Evolutionary conservation across 2,888 invertebrate genomes (phyloP).

Genomic region (Eudasyphora cyanicolor): DNA sequence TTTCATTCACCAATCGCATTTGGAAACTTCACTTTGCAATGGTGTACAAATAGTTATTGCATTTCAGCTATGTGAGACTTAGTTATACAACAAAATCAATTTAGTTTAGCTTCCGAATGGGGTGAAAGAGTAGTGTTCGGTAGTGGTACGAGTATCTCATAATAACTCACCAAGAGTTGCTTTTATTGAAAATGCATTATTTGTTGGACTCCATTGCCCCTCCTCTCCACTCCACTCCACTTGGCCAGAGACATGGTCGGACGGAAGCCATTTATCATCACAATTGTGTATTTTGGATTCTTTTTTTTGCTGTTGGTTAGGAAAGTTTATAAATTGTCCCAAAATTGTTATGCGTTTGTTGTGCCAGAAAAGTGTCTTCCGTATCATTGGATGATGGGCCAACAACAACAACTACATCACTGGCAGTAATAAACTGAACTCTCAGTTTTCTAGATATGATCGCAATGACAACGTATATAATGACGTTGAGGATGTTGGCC

Average conservation of each 20-base stretch:
- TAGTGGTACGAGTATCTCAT: not conserved
- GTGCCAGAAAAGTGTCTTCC: constrained; percentile 53
- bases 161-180: constrained; percentile 19
- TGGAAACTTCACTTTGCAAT: not conserved
- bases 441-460: constrained; percentile 15
- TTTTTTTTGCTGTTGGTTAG: not conserved
- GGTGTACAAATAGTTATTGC: not conserved
- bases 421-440: constrained; percentile 31
- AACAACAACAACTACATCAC: constrained; percentile 16
- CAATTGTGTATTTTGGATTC: constrained; percentile 16
- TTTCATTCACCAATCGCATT: too few relatives aligned
- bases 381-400: constrained; percentile 41
- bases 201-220: not conserved
- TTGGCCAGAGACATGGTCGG: not conserved
- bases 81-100: constrained; percentile 9
- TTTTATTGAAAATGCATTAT: constrained; percentile 51
- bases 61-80: not conserved
- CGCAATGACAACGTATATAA: not conserved
- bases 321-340: constrained; percentile 35
- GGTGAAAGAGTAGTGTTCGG: not conserved
- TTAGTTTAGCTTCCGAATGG: not conserved
- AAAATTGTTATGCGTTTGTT: constrained; percentile 57
- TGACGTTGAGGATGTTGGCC: not conserved
- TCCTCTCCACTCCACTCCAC: not conserved
- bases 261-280: constrained; percentile 59